Base-by-base conservation (phyloP, 2,797 vertebrate species). In the Arremon brunneinucha region DNA sequence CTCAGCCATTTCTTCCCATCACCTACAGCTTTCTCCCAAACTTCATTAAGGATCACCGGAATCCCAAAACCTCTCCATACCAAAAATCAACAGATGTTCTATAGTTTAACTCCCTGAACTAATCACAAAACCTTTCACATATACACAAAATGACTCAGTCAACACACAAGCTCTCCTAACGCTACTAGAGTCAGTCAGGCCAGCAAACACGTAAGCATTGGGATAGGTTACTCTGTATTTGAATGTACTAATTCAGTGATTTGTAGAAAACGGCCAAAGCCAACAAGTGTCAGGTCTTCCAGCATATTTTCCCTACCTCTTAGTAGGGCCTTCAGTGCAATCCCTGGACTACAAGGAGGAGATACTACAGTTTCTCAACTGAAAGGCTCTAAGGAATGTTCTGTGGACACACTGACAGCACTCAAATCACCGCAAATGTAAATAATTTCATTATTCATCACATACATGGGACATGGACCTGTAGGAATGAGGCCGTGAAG, bases 111-210 rank as follows among this genome's bases (percentile, higher is more conserved):
- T 46, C 32, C 34, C 27, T 9, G 3, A 57, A 63, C 41, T 34
- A 28, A 43, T 37, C 2, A 0, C 21, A 56, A 84, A 67, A 20
- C 12, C 8, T n/a, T 74, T 85, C 35, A 14, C 3, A 13, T 2
- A 14, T 1, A 19, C 3, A 71, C 30, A 52, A 34, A 74, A 35
- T 11, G 2, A 62, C 32, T 35, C 32, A 17, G 30, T 1, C 2
- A 14, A 46, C 1, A 5, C 23, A 41, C 8, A 59, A 35, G 20
- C 30, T 79, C 19, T 47, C 57, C 60, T 68, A 53, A 71, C 0
- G 0, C 21, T 32, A 11, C 13, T 47, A 0, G 0, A 68, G 49
- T 50, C 46, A 26, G 19, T 11, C 15, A 60, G 26, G 21, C 39
- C 37, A 32, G 44, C 8, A 50, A 41, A 44, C 8, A 57, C 0